Evolutionary conservation across 2,113 vertebrate genomes (phyloP).

Genomic region (Petrocephalus zakoni): DNA sequence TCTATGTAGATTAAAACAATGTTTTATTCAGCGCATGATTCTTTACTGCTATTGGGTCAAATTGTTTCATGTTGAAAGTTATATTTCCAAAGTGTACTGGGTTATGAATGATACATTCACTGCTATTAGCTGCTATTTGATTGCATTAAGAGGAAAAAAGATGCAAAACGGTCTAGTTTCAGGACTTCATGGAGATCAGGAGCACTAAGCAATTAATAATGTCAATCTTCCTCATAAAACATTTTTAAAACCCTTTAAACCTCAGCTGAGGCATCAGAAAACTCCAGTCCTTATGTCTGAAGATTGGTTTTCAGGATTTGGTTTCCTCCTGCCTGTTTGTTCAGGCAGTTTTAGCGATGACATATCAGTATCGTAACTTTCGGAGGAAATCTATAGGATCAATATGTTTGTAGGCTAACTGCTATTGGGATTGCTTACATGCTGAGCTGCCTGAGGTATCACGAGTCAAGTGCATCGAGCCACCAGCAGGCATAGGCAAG

Average conservation of each 20-base stretch:
- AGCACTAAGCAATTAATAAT: slow-evolving; percentile 6
- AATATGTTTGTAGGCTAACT: slow-evolving; percentile 72
- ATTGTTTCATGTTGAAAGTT: background rate
- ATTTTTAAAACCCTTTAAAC: slow-evolving; percentile 25
- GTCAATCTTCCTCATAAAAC: slow-evolving; percentile 9
- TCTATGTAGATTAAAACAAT: slow-evolving; percentile 7
- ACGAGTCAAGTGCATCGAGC: slow-evolving; percentile 61
- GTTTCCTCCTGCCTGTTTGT: slow-evolving; percentile 57
- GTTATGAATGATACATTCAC: background rate
- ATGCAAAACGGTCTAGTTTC: background rate
- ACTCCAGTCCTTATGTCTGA: slow-evolving; percentile 53
- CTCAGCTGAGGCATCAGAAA: slow-evolving; percentile 34
- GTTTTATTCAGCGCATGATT: background rate
- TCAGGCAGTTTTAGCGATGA: slow-evolving; percentile 69
- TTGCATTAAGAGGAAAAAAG: slow-evolving; percentile 3
- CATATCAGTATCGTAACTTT: slow-evolving; percentile 81
- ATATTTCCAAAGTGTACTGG: background rate
- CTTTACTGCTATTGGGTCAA: slow-evolving; percentile 9
- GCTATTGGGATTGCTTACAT: slow-evolving; percentile 68
- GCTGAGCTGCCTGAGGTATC: slow-evolving; percentile 66
- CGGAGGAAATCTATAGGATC: slow-evolving; percentile 75
- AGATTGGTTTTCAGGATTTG: slow-evolving; percentile 56
- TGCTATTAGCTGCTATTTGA: background rate
- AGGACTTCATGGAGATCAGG: background rate
- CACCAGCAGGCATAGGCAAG: slow-evolving; percentile 51